Percentiles rank a stretch among this genome's conserved stretches.
Evolutionary conservation across 2,888 invertebrate species (phyloP).

Genomic region (Beris morrisii): DNA sequence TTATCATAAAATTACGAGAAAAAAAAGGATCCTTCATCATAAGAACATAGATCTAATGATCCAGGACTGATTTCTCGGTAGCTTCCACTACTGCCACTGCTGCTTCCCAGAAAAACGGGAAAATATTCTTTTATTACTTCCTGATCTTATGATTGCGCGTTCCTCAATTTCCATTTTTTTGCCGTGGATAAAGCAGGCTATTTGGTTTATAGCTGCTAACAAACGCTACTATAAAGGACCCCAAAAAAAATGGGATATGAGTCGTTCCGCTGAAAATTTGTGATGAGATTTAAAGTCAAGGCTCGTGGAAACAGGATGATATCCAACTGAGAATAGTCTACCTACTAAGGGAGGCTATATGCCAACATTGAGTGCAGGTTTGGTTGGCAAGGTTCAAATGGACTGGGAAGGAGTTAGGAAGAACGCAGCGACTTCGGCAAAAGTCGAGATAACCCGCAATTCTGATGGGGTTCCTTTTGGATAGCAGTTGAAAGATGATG

Average conservation of each 20-base stretch:
- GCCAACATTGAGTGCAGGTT: not conserved
- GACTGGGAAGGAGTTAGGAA: not conserved
- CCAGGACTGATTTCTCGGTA: slow-evolving; percentile 3
- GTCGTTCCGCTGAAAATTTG: not conserved
- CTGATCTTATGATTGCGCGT: slow-evolving; percentile 31
- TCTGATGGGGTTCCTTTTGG: too few species aligned
- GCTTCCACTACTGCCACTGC: not conserved
- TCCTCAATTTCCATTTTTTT: slow-evolving; percentile 30
- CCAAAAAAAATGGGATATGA: not conserved
- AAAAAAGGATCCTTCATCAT: slow-evolving; percentile 3
- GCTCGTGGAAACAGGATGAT: not conserved
- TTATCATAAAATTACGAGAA: slow-evolving; percentile 19
- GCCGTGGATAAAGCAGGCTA: slow-evolving; percentile 2
- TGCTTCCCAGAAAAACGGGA: slow-evolving; percentile 14
- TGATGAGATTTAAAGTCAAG: slow-evolving; percentile 7
- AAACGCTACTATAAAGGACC: not conserved
- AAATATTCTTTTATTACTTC: slow-evolving; percentile 32
- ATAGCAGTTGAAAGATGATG: too few species aligned
- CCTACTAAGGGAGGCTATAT: not conserved
- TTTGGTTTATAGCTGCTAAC: slow-evolving; percentile 1
- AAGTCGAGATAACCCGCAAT: too few species aligned
- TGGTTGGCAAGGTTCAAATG: not conserved
- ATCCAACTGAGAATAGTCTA: not conserved
- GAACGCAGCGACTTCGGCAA: too few species aligned
- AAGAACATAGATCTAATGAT: slow-evolving; percentile 19